Evolutionary conservation across 2,797 vertebrate genomes (phyloP).

Genomic region (Acanthurus leucopareius): DNA sequence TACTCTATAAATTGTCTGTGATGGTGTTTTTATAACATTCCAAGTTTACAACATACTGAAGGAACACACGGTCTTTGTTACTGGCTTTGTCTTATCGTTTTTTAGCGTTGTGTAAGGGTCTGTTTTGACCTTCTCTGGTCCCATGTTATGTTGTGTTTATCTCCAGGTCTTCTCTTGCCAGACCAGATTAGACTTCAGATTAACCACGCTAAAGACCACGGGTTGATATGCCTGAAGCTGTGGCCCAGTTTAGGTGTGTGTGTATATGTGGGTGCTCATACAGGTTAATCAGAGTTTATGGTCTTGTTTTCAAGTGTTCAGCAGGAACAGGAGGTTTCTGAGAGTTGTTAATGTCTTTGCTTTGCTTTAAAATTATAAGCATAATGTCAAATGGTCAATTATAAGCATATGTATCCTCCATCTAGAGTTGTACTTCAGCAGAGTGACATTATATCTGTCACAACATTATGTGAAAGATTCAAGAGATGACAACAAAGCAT

Average conservation of each 20-base stretch:
- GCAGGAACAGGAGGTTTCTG: background rate
- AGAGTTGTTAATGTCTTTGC: background rate
- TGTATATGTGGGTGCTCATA: background rate
- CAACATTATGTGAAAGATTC: too few species aligned
- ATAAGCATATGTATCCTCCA: too few species aligned
- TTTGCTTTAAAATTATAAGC: background rate
- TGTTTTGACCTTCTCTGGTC: slow-evolving; percentile 28
- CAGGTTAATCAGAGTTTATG: background rate
- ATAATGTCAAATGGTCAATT: too few species aligned
- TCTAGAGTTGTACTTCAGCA: too few species aligned
- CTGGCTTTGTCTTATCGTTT: slow-evolving; percentile 1
- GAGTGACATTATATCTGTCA: too few species aligned
- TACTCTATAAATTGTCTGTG: background rate
- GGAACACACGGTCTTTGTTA: background rate
- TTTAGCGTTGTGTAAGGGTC: slow-evolving; percentile 19
- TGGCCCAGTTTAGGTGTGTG: background rate
- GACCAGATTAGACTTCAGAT: slow-evolving; percentile 37
- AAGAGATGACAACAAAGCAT: too few species aligned
- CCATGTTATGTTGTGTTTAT: background rate
- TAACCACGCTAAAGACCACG: background rate
- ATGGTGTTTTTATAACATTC: background rate
- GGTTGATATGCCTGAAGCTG: background rate
- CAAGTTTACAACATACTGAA: background rate
- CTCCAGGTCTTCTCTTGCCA: background rate
- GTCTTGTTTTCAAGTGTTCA: slow-evolving; percentile 23